phyloP scores from a whole-genome alignment of 2,888 invertebrate species.

The Erynnis tages region DNA sequence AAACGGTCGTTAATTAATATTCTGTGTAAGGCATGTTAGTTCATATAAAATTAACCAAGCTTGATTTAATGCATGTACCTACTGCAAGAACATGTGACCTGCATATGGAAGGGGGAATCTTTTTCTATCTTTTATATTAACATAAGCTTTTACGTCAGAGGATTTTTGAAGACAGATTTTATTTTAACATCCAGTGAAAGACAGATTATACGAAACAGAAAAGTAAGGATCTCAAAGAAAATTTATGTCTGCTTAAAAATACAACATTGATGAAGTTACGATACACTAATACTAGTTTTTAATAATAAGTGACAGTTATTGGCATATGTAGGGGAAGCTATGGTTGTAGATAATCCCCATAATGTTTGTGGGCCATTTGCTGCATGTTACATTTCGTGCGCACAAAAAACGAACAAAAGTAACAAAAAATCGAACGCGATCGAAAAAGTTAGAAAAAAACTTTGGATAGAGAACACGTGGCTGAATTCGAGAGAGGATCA shows the following conservation, averaged over 20 bases:
- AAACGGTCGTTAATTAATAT: constrained; percentile 8
- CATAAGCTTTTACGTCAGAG: not conserved
- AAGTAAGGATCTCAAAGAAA: too few relatives aligned
- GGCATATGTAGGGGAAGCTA: not conserved
- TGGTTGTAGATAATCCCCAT: constrained; percentile 20
- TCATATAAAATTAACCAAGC: not conserved
- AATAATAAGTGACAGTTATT: constrained; percentile 10
- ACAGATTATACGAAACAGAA: not conserved
- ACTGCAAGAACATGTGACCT: not conserved
- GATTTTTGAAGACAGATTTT: too few relatives aligned
- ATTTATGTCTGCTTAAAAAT: too few relatives aligned
- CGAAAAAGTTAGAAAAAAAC: constrained; percentile 32
- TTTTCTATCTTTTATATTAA: not conserved
- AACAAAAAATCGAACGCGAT: constrained; percentile 45
- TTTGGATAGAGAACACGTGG: constrained; percentile 30
- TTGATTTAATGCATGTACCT: not conserved
- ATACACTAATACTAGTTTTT: too few relatives aligned
- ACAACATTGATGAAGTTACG: too few relatives aligned
- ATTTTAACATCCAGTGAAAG: too few relatives aligned
- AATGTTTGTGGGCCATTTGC: constrained; percentile 35
- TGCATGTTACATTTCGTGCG: constrained; percentile 47
- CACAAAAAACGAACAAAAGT: constrained; percentile 47
- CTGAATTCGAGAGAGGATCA: constrained; percentile 17
- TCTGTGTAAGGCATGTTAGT: not conserved
- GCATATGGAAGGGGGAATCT: not conserved